Evolutionary conservation across 2,888 invertebrate genomes (phyloP).

Genomic region (Coremacera marginata): DNA sequence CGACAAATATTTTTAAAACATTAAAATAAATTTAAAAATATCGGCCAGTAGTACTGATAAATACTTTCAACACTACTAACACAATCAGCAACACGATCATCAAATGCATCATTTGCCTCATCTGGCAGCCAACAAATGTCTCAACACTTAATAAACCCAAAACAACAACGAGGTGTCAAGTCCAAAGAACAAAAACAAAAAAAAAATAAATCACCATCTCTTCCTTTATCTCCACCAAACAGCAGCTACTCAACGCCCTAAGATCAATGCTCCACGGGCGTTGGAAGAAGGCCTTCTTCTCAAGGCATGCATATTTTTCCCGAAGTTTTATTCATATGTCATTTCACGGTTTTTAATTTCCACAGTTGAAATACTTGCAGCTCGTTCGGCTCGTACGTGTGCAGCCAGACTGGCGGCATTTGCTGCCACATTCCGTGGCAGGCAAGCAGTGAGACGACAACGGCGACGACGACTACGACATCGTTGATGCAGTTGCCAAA

Average conservation of each 20-base stretch:
- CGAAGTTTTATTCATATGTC: conserved; percentile 17
- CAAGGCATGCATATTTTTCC: background rate
- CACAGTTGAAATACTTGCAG: conserved; percentile 18
- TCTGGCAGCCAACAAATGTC: conserved; percentile 18
- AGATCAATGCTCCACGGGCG: background rate
- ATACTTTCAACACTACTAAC: background rate
- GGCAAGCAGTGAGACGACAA: background rate
- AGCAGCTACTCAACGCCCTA: background rate
- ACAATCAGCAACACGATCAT: conserved; percentile 6
- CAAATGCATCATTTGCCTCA: conserved; percentile 12
- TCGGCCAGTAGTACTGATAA: too few relatives aligned
- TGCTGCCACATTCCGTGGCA: conserved; percentile 23
- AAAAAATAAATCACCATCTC: background rate
- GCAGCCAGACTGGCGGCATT: conserved; percentile 21
- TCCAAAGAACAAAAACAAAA: background rate
- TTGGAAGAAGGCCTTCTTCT: background rate
- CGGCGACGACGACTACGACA: background rate
- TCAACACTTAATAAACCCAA: conserved; percentile 26
- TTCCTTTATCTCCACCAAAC: background rate
- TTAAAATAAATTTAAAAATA: too few relatives aligned
- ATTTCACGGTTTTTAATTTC: conserved; percentile 36
- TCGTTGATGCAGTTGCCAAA: background rate
- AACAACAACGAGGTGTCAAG: conserved; percentile 28
- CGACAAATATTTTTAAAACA: too few relatives aligned
- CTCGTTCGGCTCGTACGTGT: background rate